phyloP scores from a whole-genome alignment of 2,888 invertebrate genomes.

The Macrophya annulata region DNA sequence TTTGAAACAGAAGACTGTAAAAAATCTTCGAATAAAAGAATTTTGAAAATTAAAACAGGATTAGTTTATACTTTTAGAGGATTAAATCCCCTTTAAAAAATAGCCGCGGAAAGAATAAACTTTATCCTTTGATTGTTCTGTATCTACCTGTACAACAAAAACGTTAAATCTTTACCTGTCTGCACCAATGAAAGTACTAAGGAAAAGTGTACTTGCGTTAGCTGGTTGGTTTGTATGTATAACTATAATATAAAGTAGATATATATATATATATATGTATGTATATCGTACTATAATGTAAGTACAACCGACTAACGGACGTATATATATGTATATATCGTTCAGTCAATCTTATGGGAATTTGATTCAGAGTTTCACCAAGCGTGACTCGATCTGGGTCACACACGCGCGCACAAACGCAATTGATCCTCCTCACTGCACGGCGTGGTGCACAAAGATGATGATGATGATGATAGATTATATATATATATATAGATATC shows the following conservation, averaged over 20 bases:
- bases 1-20: no score
- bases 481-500: no score
- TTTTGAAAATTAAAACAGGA: no score
- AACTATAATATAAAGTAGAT: not conserved
- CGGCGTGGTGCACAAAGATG: not conserved
- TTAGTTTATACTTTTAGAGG: no score
- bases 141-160: no score
- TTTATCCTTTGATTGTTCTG: no score
- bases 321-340: constrained; percentile 31
- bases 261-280: not conserved
- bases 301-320: not conserved
- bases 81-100: no score
- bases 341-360: constrained; percentile 53
- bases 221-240: constrained; percentile 8
- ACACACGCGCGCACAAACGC: constrained; percentile 36
- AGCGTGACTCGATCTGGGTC: constrained; percentile 47
- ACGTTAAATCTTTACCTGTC: not conserved
- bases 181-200: constrained; percentile 35
- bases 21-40: no score
- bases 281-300: not conserved
- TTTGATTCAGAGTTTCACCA: constrained; percentile 53
- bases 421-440: constrained; percentile 7
- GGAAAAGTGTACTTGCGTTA: constrained; percentile 43
- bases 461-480: no score
- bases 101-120: no score